Evolutionary conservation across 2,797 vertebrate genomes (phyloP).

Genomic region (Kryptolebias ocellatus): DNA sequence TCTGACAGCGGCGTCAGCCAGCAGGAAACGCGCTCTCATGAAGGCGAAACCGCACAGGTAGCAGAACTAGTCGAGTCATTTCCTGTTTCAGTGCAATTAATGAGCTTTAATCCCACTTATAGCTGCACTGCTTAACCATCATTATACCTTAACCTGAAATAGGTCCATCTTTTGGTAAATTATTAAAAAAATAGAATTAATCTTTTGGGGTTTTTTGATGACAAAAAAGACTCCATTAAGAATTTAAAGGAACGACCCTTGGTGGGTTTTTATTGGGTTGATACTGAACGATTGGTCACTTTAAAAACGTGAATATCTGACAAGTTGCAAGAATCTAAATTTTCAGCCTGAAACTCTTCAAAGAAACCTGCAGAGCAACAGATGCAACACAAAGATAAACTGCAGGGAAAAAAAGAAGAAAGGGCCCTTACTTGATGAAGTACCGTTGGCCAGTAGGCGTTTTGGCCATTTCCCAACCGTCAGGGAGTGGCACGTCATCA

Average conservation of each 20-base stretch:
- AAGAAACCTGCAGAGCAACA: constrained; percentile 28
- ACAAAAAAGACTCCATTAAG: no score
- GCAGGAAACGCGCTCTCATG: constrained; percentile 37
- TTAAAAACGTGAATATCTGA: neutral
- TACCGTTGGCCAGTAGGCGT: constrained; percentile 93
- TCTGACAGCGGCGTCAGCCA: constrained; percentile 41
- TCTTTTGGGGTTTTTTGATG: no score
- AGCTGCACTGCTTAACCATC: neutral
- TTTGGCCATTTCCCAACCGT: constrained; percentile 97
- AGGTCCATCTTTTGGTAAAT: no score
- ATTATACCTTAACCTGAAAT: no score
- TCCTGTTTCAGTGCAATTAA: constrained; percentile 27
- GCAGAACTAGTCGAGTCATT: constrained; percentile 49
- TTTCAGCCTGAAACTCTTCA: constrained; percentile 3
- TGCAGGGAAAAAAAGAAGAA: neutral
- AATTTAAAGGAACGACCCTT: no score
- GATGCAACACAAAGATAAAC: constrained; percentile 19
- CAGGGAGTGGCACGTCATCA: constrained; percentile 91
- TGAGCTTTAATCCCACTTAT: constrained; percentile 13
- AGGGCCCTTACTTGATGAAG: constrained; percentile 90
- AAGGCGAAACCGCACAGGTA: constrained; percentile 41
- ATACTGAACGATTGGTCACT: neutral
- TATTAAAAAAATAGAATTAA: no score
- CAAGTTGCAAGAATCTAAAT: neutral
- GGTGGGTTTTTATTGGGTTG: no score